phyloP scores from a whole-genome alignment of 2,888 invertebrate genomes.

The Saturnia japonica region DNA sequence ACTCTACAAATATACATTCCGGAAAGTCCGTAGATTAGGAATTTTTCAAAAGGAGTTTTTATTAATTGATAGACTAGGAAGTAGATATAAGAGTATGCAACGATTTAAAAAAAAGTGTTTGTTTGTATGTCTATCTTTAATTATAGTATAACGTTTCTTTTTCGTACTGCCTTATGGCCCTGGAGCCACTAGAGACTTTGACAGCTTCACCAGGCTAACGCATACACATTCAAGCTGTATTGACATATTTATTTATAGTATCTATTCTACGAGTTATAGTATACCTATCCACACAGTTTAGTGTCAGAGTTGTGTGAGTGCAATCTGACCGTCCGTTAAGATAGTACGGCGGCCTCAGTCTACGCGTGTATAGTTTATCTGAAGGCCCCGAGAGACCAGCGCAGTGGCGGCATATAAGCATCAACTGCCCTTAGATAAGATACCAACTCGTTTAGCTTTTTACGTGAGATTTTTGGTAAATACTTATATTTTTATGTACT shows the following conservation, averaged over 20 bases:
- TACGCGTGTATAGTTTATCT: slow-evolving; percentile 5
- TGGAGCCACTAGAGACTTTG: no score
- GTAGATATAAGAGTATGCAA: no score
- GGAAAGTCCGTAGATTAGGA: background rate
- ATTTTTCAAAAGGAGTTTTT: background rate
- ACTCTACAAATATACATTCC: background rate
- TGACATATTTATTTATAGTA: background rate
- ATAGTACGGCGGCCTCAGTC: slow-evolving; percentile 35
- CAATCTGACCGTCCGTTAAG: slow-evolving; percentile 39
- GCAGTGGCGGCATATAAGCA: slow-evolving; percentile 28
- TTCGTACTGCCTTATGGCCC: no score
- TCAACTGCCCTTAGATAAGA: slow-evolving; percentile 35
- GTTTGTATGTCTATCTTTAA: no score
- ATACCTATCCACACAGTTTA: background rate
- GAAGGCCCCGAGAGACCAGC: background rate
- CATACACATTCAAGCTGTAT: no score
- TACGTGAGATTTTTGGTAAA: background rate
- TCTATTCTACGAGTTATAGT: background rate
- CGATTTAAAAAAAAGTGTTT: no score
- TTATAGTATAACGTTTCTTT: no score
- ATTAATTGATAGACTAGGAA: background rate
- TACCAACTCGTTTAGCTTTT: background rate
- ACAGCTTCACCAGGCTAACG: no score
- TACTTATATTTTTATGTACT: background rate
- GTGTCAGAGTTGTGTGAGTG: slow-evolving; percentile 20